Percentiles rank a stretch among this genome's conserved stretches.
phyloP scores from a whole-genome alignment of 2,797 vertebrate species.

The Lemur catta region DNA sequence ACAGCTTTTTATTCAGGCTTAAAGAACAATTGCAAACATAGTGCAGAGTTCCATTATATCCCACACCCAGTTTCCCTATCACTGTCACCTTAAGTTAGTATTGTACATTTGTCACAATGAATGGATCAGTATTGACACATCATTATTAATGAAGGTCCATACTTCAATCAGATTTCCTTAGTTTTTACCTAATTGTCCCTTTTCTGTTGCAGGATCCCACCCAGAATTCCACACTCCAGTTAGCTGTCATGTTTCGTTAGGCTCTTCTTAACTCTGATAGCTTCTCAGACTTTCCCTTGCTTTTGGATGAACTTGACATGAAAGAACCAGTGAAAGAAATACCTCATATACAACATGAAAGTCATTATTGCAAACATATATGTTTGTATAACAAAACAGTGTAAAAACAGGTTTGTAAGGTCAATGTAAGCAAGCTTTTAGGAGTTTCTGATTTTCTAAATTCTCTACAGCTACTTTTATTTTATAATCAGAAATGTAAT shows the following conservation, averaged over 20 bases:
- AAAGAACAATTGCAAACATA: not conserved
- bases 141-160: not conserved
- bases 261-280: not conserved
- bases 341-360: not conserved
- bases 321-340: not conserved
- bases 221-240: accelerated
- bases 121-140: no score
- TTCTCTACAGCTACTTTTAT: not conserved
- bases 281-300: not conserved
- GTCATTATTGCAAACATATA: not conserved
- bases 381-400: not conserved
- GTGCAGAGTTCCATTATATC: accelerated
- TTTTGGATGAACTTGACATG: not conserved
- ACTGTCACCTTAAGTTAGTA: not conserved
- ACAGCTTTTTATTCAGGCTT: not conserved
- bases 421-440: not conserved
- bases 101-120: not conserved
- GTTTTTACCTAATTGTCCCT: not conserved
- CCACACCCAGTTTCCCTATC: not conserved
- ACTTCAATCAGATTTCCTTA: not conserved
- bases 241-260: not conserved
- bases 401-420: not conserved
- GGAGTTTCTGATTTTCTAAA: not conserved
- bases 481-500: not conserved
- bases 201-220: not conserved